phyloP scores from a whole-genome alignment of 1,140 invertebrate genomes.

The Caenorhabditis brenneri region DNA sequence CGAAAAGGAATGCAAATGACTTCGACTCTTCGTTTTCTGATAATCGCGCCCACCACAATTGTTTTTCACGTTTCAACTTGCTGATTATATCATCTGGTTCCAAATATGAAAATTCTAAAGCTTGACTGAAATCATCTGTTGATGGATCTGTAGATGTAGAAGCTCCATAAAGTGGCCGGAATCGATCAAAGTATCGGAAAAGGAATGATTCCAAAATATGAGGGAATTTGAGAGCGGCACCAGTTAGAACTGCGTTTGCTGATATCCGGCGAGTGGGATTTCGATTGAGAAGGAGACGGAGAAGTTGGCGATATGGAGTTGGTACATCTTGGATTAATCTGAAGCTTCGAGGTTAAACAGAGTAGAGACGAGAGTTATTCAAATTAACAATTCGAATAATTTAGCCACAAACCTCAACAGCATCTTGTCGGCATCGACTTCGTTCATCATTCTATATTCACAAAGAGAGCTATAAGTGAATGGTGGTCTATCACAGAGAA shows the following conservation, averaged over 20 bases:
- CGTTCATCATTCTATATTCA: slow-evolving; percentile 57
- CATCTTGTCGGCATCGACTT: neutral
- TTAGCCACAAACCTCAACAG: neutral
- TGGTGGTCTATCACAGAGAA: slow-evolving; percentile 66
- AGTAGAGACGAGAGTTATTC: slow-evolving; percentile 21
- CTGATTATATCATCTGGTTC: slow-evolving; percentile 65
- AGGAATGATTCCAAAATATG: slow-evolving; percentile 62
- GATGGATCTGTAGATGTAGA: neutral
- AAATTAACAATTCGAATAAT: slow-evolving; percentile 13
- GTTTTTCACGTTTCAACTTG: slow-evolving; percentile 65
- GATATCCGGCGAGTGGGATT: slow-evolving; percentile 60
- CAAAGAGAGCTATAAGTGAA: slow-evolving; percentile 65
- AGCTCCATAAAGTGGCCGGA: slow-evolving; percentile 48
- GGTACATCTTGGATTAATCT: slow-evolving; percentile 53
- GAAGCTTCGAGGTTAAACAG: no score
- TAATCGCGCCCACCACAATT: slow-evolving; percentile 47
- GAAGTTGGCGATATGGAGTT: slow-evolving; percentile 55
- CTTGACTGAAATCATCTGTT: slow-evolving; percentile 6
- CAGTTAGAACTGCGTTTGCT: slow-evolving; percentile 56
- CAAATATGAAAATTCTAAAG: slow-evolving; percentile 21
- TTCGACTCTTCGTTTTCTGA: slow-evolving; percentile 52
- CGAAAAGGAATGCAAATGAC: slow-evolving; percentile 61
- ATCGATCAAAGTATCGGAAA: slow-evolving; percentile 63
- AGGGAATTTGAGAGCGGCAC: slow-evolving; percentile 56
- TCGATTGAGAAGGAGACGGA: slow-evolving; percentile 52